Percentiles rank a stretch among this genome's conserved stretches.
phyloP scores from a whole-genome alignment of 2,888 invertebrate species.

The Archaeoteleia sp. region DNA sequence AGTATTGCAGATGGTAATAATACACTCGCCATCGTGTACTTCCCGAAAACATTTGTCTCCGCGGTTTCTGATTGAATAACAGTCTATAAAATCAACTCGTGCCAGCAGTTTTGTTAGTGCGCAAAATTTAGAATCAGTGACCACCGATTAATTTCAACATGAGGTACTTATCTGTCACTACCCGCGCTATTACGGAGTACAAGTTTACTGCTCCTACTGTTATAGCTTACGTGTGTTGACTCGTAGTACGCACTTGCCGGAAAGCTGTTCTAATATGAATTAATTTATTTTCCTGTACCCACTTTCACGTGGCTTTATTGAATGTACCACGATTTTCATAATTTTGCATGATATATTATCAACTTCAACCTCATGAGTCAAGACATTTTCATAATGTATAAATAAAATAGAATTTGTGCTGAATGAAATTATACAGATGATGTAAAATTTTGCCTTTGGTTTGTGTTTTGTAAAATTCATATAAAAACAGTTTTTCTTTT shows the following conservation, averaged over 20 bases:
- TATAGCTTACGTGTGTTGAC: constrained; percentile 50
- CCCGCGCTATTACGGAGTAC: constrained; percentile 58
- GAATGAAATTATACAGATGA: too few relatives aligned
- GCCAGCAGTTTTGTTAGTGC: constrained; percentile 54
- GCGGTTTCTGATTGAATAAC: constrained; percentile 55
- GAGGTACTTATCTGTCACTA: constrained; percentile 67
- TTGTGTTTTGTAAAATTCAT: too few relatives aligned
- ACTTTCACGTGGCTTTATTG: constrained; percentile 36
- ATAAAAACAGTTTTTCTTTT: too few relatives aligned
- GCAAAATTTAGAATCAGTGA: constrained; percentile 67
- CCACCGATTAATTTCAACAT: constrained; percentile 64
- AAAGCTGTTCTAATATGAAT: constrained; percentile 54
- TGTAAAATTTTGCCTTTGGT: too few relatives aligned
- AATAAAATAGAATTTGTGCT: too few relatives aligned
- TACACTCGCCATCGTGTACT: constrained; percentile 46
- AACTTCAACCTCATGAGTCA: too few relatives aligned
- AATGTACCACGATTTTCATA: constrained; percentile 21
- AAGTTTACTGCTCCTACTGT: constrained; percentile 60
- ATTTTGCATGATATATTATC: constrained; percentile 17
- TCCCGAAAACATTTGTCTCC: constrained; percentile 52
- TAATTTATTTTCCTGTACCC: constrained; percentile 48
- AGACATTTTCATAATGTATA: too few relatives aligned
- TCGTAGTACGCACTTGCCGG: constrained; percentile 51
- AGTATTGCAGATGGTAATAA: constrained; percentile 43
- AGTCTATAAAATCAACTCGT: constrained; percentile 49